Conservation (phyloP, 2,113 vertebrate species). For the Puma concolor region DNA sequence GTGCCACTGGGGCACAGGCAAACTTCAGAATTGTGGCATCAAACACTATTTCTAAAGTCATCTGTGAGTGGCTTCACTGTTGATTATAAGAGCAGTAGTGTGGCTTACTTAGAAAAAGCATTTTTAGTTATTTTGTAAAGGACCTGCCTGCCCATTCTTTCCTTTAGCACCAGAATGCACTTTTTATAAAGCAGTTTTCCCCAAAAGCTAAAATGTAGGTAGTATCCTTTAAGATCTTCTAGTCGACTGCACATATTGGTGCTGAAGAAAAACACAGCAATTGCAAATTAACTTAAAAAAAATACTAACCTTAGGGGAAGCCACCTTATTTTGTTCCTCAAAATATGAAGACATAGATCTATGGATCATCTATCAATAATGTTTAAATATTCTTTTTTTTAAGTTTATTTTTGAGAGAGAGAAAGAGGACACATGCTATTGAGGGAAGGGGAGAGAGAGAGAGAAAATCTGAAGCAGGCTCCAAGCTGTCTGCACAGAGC, state of each 20-base stretch:
- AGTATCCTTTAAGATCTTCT: not conserved
- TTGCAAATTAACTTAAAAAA: not conserved
- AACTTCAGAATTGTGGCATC: not conserved
- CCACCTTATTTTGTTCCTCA: not conserved
- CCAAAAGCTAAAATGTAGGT: not conserved
- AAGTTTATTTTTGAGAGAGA: too few relatives aligned
- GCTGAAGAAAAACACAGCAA: not conserved
- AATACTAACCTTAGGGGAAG: not conserved
- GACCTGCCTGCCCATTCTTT: not conserved
- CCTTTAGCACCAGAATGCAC: not conserved
- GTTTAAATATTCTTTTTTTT: not conserved
- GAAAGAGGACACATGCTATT: too few relatives aligned
- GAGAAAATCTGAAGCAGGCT: too few relatives aligned
- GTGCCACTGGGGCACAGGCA: not conserved
- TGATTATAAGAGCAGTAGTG: not conserved
- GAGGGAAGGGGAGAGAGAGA: too few relatives aligned
- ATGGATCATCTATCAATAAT: not conserved
- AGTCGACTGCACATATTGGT: not conserved
- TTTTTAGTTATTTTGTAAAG: not conserved
- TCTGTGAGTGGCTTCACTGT: not conserved
- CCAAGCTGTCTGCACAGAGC: too few relatives aligned
- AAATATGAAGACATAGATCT: not conserved
- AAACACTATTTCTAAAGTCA: not conserved
- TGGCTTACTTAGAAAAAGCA: not conserved
- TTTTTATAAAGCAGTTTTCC: not conserved